Base-by-base conservation (phyloP, 2,888 invertebrate genomes). In the Drosophila formosana region DNA sequence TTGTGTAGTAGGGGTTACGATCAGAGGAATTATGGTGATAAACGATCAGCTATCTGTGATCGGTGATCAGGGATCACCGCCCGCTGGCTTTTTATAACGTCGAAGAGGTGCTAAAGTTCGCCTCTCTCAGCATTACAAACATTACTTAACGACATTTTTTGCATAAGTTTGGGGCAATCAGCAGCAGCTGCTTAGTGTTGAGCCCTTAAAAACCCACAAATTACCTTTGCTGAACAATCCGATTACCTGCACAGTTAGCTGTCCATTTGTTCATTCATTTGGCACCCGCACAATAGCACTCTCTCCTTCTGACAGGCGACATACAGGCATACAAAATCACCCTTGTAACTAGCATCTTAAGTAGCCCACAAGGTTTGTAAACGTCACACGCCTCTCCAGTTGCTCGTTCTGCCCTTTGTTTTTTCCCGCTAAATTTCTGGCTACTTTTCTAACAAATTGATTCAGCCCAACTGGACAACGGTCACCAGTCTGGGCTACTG, bases 331-430 rank as follows among this genome's bases (percentile, higher is more conserved):
- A 34, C 30, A 60, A 67, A 75, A 51, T 68, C 77, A 81, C 83
- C 88, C 89, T 66, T 78, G 62, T 65, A 64, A 52, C 67, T 50
- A 57, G 65, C 73, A 70, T 74, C 68, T 74, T 80, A 81, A 81
- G 69, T 74, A 72, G 76, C 63, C 84, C 76, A 78, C 75, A 82
- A 83, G 80, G 75, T 79, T 73, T 71, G 78, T 75, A 82, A 90
- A 89, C 69, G 90, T 90, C 90, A 75, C 84, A 90, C 90, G 91
- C 91, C 91, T 83, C 81, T 88, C 78, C 72, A 77, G 78, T 70
- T 77, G 77, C 70, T 71, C 76, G 51, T 61, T 58, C 68, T 78
- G 52, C 71, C 55, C 60, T 68, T 74, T 63, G 62, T 71, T 69
- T 71, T 41, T 75, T 84, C 75, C 75, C 65, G 63, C 71, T 75